Base-by-base conservation (phyloP, 2,113 vertebrate species). In the Petrocephalus microphthalmus region DNA sequence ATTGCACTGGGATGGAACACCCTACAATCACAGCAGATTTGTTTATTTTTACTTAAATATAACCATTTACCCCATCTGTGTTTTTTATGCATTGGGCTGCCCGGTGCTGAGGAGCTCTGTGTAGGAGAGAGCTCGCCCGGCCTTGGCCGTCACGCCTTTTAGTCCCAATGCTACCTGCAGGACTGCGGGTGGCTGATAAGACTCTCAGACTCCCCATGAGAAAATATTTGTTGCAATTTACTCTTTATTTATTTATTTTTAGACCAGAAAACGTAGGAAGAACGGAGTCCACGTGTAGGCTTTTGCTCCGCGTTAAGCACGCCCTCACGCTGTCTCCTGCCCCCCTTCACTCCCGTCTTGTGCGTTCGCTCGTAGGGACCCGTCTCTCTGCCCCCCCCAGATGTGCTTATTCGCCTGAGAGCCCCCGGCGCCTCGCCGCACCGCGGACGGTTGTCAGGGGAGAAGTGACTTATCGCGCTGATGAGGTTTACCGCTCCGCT, bases 401-500 rank as follows among this genome's bases (percentile, higher is more conserved):
- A 45, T 60, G 53, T 84, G 74, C 29, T 57, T 60, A 13, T 84
- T 25, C 82, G 15, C 54, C 42, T 19, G 53, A 49, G 81, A 88
- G 84, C 33, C 29, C n/a, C 13, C n/a, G n/a, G 33, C n/a, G 60
- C 42, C 56, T 84, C 19, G 22, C 37, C 13, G 3, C 19, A 49
- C 60, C 60, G 7, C 52, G 37, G 7, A 83, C 7, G 25, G 81
- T 22, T 29, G 81, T 57, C 88, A 88, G 37, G 87, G 49, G 57
- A 49, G 56, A 84, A 88, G 64, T 64, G 81, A 84, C 22, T 84
- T 88, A 84, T 57, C 15, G 15, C 49, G 33, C 20, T 29, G 53
- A 88, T 67, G 81, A 88, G 81, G 42, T 84, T 84, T 42, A 49
- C 42, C 11, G 64, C 64, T 64, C 45, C 25, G 7, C 71, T 53